Conservation (phyloP, 2,113 vertebrate genomes). For the Gracilinanus agilis region DNA sequence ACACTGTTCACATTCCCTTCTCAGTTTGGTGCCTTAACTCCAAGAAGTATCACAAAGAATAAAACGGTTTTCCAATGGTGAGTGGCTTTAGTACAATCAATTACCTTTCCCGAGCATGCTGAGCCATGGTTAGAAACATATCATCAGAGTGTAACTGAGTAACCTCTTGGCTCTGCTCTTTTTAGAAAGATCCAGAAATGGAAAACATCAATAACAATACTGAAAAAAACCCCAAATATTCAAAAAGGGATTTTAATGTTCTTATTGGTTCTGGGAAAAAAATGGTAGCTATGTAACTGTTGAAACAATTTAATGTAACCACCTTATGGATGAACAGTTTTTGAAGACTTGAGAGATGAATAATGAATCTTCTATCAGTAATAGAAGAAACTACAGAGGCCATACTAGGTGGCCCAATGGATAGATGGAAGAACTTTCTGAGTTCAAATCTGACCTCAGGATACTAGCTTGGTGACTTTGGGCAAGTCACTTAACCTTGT, state of each 20-base stretch:
- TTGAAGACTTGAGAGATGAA: background rate
- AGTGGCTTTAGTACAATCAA: slow-evolving; percentile 53
- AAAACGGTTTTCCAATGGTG: slow-evolving; percentile 42
- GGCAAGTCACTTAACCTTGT: no score
- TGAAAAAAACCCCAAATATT: slow-evolving; percentile 2
- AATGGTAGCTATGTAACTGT: background rate
- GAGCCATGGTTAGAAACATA: background rate
- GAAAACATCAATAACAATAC: background rate
- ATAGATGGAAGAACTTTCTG: no score
- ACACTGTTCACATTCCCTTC: slow-evolving; percentile 35
- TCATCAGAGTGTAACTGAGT: slow-evolving; percentile 28
- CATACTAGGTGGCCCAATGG: background rate
- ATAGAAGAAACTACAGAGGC: background rate
- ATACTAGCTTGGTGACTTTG: no score
- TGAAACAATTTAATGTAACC: background rate
- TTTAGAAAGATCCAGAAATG: slow-evolving; percentile 26
- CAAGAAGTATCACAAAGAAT: slow-evolving; percentile 56
- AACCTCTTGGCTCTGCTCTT: background rate
- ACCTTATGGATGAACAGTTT: background rate
- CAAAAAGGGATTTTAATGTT: slow-evolving; percentile 36
- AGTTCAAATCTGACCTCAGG: no score
- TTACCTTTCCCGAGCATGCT: slow-evolving; percentile 30
- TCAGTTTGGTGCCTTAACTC: slow-evolving; percentile 64
- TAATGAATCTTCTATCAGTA: background rate
- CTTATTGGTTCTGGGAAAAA: background rate